Conservation (phyloP, 2,113 vertebrate species). For the Ranitomeya variabilis region DNA sequence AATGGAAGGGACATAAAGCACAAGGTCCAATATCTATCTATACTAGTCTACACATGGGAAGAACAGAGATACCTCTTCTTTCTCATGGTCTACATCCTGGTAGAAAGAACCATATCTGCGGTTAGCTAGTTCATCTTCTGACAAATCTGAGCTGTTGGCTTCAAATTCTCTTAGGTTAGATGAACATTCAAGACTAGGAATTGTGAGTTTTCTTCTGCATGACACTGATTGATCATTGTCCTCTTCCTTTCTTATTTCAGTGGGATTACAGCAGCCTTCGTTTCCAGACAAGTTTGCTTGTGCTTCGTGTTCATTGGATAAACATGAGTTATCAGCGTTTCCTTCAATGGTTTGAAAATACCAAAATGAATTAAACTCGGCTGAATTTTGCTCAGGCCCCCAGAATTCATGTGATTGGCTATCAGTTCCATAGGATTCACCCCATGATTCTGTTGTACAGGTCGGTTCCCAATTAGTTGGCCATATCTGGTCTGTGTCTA, state of each 20-base stretch:
- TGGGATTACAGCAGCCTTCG: conserved; percentile 54
- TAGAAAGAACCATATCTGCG: conserved; percentile 92
- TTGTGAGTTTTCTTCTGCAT: conserved; percentile 69
- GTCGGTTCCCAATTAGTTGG: conserved; percentile 70
- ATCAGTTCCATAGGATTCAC: conserved; percentile 65
- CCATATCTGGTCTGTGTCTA: conserved; percentile 64
- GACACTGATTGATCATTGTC: conserved; percentile 64
- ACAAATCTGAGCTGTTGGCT: conserved; percentile 89
- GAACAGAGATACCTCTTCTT: conserved; percentile 88
- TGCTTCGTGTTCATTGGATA: conserved; percentile 52
- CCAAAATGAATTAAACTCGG: conserved; percentile 69
- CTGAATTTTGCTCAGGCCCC: conserved; percentile 63
- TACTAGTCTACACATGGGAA: conserved; percentile 77
- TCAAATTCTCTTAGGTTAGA: conserved; percentile 84
- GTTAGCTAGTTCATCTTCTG: conserved; percentile 96
- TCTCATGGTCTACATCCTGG: conserved; percentile 89
- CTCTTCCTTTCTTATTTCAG: conserved; percentile 61
- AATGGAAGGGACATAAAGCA: conserved; percentile 64
- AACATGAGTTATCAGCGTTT: conserved; percentile 61
- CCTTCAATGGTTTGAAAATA: conserved; percentile 65
- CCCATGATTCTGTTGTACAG: conserved; percentile 65
- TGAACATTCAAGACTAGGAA: conserved; percentile 70
- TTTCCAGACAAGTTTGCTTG: conserved; percentile 58
- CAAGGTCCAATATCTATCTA: conserved; percentile 74
- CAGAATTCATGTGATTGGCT: conserved; percentile 66